These are phyloP conservation scores for Octomys mimax DNA, from an alignment of 2,797 vertebrate genomes.

Conservation along the genomic window DNA sequence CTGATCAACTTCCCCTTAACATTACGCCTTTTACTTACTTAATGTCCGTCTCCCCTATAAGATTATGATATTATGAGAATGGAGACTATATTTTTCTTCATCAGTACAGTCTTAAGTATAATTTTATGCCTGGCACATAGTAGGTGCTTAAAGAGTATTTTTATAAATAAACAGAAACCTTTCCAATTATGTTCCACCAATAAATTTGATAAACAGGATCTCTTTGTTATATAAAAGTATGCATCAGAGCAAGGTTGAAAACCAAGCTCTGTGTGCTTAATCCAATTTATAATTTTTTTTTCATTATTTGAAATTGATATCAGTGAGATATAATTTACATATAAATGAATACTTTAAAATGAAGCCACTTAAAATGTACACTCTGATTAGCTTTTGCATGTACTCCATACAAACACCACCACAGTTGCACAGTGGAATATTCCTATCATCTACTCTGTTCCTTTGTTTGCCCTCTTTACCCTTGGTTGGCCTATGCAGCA, in stretches of 20 bases:
- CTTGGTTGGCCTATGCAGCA: background rate
- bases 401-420: background rate
- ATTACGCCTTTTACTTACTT: background rate
- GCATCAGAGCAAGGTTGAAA: background rate
- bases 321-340: conserved; percentile 2
- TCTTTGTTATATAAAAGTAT: background rate
- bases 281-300: conserved; percentile 11
- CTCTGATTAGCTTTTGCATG: background rate
- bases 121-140: background rate
- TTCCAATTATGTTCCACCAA: background rate
- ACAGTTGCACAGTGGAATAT: background rate
- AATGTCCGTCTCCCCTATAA: background rate
- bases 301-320: background rate
- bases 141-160: background rate
- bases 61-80: background rate
- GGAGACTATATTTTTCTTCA: background rate
- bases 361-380: background rate
- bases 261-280: background rate
- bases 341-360: conserved; percentile 13
- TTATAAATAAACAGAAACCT: background rate
- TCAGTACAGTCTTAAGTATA: background rate
- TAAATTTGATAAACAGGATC: background rate
- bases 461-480: background rate
- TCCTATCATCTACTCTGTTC: background rate
- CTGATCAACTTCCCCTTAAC: background rate